Evolutionary conservation across 2,113 vertebrate species (phyloP).

Genomic region (Hippocampus mohnikei): DNA sequence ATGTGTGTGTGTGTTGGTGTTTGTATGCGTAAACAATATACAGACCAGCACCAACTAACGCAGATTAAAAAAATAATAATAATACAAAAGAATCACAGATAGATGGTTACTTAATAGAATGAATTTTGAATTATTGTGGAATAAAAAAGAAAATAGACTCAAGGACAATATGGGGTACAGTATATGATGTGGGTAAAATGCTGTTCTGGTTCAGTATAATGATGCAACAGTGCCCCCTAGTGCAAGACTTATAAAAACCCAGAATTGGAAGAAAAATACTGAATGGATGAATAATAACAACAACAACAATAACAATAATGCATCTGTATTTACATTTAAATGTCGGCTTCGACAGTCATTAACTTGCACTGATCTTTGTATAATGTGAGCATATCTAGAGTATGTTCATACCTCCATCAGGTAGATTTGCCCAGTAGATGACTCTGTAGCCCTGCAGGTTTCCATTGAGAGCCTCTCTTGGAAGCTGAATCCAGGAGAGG

Average conservation of each 20-base stretch:
- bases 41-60: no score
- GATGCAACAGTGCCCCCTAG: constrained; percentile 42
- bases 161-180: no score
- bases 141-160: no score
- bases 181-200: no score
- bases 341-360: no score
- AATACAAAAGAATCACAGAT: no score
- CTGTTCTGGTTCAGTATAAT: neutral
- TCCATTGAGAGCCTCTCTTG: constrained; percentile 91
- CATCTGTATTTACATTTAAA: neutral
- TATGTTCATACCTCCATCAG: constrained; percentile 85
- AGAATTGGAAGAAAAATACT: neutral
- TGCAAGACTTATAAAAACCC: constrained; percentile 15
- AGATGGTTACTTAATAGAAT: no score
- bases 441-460: constrained; percentile 96
- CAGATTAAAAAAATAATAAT: no score
- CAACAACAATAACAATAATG: no score
- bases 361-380: neutral
- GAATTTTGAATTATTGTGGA: no score
- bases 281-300: no score
- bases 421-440: constrained; percentile 97
- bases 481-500: constrained; percentile 89
- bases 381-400: neutral
- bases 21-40: no score
- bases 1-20: neutral